Evolutionary conservation across 2,113 vertebrate genomes (phyloP).

Genomic region (Pseudorectes ferrugineus): DNA sequence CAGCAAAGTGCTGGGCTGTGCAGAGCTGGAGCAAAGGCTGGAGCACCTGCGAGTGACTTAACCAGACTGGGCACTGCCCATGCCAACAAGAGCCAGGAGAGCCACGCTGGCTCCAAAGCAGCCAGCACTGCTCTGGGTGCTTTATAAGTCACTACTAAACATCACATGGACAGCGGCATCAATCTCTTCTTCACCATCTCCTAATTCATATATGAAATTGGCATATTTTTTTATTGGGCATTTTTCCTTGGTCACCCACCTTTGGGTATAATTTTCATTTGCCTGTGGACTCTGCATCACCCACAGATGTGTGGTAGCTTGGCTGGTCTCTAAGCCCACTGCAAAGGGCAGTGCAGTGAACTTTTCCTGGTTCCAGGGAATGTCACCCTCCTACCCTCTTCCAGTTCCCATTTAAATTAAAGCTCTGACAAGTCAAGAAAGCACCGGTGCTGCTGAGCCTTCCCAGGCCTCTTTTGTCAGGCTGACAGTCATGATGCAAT

Average conservation of each 20-base stretch:
- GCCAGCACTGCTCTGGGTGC: neutral
- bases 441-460: neutral
- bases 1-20: neutral
- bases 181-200: neutral
- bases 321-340: neutral
- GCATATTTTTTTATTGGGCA: neutral
- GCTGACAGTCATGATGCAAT: neutral
- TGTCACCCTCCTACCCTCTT: neutral
- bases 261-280: neutral
- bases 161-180: neutral
- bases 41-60: neutral
- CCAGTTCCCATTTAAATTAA: neutral
- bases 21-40: neutral
- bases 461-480: neutral
- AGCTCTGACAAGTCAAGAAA: neutral
- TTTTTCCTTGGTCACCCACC: neutral
- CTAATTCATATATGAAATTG: neutral
- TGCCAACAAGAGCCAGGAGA: neutral
- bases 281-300: neutral
- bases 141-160: neutral
- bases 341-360: neutral
- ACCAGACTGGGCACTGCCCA: neutral
- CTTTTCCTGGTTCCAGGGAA: neutral
- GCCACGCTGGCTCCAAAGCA: rapidly evolving
- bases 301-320: neutral